Percentiles rank a stretch among this genome's conserved stretches.
Conservation (phyloP, 1,140 invertebrate genomes). For the Pararge aegeria region DNA sequence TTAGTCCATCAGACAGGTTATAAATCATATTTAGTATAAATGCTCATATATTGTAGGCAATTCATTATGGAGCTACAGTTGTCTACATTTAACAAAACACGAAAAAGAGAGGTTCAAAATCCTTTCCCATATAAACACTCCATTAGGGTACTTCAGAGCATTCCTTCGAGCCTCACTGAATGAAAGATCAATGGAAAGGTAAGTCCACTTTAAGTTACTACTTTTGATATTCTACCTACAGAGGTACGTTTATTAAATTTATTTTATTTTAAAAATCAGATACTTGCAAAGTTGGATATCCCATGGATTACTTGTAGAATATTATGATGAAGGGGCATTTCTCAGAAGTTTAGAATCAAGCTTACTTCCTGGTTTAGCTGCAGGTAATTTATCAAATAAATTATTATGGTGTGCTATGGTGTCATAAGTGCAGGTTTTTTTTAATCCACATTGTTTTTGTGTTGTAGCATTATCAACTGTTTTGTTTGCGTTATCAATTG, state of each 20-base stretch:
- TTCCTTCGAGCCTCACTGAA: conserved; percentile 93
- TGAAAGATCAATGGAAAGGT: conserved; percentile 93
- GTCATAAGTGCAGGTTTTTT: background rate
- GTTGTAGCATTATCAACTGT: conserved; percentile 89
- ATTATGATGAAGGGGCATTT: conserved; percentile 93
- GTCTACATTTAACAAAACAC: conserved; percentile 89
- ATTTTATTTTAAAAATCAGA: conserved; percentile 46
- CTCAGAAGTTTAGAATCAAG: conserved; percentile 87
- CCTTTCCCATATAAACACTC: conserved; percentile 90
- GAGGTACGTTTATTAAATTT: background rate
- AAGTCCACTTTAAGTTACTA: background rate
- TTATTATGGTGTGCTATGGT: background rate
- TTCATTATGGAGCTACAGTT: conserved; percentile 85
- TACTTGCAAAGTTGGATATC: conserved; percentile 88
- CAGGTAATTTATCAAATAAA: conserved; percentile 80
- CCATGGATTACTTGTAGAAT: conserved; percentile 83
- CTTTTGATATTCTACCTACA: background rate
- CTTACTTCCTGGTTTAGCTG: conserved; percentile 89
- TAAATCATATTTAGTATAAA: too few species aligned
- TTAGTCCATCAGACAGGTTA: too few species aligned
- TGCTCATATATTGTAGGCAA: conserved; percentile 81
- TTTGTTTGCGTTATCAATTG: conserved; percentile 94
- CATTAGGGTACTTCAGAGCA: conserved; percentile 90
- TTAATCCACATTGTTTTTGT: background rate
- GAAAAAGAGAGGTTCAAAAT: conserved; percentile 91